Percentiles rank a stretch among this genome's conserved stretches.
phyloP scores from a whole-genome alignment of 2,888 invertebrate species.

The Rotaria sp. region DNA sequence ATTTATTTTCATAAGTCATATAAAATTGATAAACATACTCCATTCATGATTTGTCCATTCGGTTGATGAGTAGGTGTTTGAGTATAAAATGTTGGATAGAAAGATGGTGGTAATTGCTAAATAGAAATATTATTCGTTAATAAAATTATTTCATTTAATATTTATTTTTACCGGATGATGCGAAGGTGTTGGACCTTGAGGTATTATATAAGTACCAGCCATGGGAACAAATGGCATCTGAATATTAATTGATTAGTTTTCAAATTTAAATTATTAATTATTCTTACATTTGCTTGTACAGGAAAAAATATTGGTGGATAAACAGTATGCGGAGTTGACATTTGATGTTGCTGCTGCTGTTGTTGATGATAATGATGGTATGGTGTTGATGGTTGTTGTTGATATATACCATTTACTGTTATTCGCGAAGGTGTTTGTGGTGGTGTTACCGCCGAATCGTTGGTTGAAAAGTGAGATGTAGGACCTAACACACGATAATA shows the following conservation, averaged over 20 bases:
- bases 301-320: background rate
- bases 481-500: background rate
- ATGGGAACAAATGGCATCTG: background rate
- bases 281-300: background rate
- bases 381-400: background rate
- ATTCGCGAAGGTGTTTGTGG: background rate
- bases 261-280: background rate
- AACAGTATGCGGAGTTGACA: background rate
- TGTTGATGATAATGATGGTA: background rate
- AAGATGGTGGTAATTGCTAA: background rate
- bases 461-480: background rate
- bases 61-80: background rate
- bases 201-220: background rate
- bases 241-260: background rate
- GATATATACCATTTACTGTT: background rate
- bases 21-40: background rate
- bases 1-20: background rate
- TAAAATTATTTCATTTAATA: background rate
- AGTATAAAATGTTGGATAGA: conserved; percentile 3
- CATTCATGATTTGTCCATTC: background rate
- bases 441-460: background rate
- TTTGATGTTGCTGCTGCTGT: background rate
- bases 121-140: background rate
- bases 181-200: background rate
- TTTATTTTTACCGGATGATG: background rate